Conservation (phyloP, 2,888 invertebrate genomes). For the Folsomia candida region DNA sequence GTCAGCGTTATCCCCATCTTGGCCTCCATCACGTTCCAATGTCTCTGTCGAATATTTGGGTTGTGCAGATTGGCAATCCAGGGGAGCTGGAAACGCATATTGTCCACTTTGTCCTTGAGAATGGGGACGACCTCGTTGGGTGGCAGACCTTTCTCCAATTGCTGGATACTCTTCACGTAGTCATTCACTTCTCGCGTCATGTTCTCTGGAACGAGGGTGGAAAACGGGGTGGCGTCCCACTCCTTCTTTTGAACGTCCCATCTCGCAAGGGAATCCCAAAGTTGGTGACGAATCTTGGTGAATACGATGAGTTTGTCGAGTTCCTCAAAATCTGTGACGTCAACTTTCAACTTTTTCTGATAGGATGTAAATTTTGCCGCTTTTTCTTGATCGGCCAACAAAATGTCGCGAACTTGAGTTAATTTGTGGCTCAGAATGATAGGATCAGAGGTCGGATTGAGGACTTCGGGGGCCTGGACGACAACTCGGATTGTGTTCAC, state of each 20-base stretch:
- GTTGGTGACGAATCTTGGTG: conserved; percentile 71
- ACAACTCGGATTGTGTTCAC: conserved; percentile 66
- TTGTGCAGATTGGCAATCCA: conserved; percentile 77
- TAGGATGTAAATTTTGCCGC: conserved; percentile 74
- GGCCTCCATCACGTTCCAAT: conserved; percentile 79
- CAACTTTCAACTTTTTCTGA: conserved; percentile 84
- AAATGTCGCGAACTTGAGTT: conserved; percentile 63
- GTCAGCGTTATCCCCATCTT: conserved; percentile 69
- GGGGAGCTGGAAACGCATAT: conserved; percentile 67
- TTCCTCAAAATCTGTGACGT: conserved; percentile 76
- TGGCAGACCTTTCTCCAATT: conserved; percentile 80
- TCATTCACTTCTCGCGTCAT: conserved; percentile 65
- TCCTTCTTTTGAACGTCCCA: conserved; percentile 68
- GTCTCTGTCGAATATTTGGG: conserved; percentile 72
- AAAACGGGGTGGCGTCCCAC: conserved; percentile 68
- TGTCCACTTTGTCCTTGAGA: conserved; percentile 73
- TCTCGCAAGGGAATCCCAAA: conserved; percentile 74
- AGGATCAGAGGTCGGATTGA: conserved; percentile 69
- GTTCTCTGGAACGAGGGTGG: conserved; percentile 69
- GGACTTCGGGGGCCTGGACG: conserved; percentile 69
- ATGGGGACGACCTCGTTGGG: conserved; percentile 73
- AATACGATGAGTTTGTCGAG: conserved; percentile 77
- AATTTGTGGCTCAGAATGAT: conserved; percentile 66
- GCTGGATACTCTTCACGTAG: conserved; percentile 70
- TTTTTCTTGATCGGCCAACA: conserved; percentile 64